A percentile compares a stretch with the other conserved stretches of the same genome.
phyloP scores from a whole-genome alignment of 2,888 invertebrate genomes.

The Trichopria drosophilae region DNA sequence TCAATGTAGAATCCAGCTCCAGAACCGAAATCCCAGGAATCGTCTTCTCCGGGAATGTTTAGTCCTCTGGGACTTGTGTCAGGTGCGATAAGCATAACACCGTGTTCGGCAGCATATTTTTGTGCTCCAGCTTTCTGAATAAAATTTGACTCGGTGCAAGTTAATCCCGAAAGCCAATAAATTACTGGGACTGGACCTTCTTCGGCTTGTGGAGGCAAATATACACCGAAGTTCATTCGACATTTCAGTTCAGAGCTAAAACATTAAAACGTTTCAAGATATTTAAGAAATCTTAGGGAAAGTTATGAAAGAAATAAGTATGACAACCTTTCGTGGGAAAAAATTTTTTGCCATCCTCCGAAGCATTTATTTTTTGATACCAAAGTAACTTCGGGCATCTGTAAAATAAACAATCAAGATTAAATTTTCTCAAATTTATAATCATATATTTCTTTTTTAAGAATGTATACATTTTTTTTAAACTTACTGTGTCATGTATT shows the following conservation, averaged over 20 bases:
- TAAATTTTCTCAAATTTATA: too few relatives aligned
- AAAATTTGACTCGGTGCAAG: slow-evolving; percentile 94
- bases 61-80: slow-evolving; percentile 95
- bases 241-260: slow-evolving; percentile 75
- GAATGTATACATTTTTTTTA: too few relatives aligned
- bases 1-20: slow-evolving; percentile 96
- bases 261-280: slow-evolving; percentile 8
- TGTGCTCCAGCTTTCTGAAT: slow-evolving; percentile 95
- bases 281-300: slow-evolving; percentile 3
- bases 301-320: slow-evolving; percentile 13
- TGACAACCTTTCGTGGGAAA: slow-evolving; percentile 72
- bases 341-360: slow-evolving; percentile 85
- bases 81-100: slow-evolving; percentile 86
- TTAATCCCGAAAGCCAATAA: slow-evolving; percentile 89
- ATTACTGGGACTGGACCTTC: slow-evolving; percentile 74
- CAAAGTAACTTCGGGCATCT: slow-evolving; percentile 65
- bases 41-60: slow-evolving; percentile 88
- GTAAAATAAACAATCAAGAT: too few relatives aligned
- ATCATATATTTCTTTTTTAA: too few relatives aligned
- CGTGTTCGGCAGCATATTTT: slow-evolving; percentile 81
- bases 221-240: slow-evolving; percentile 91
- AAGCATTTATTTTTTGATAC: slow-evolving; percentile 74
- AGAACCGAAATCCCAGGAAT: slow-evolving; percentile 91
- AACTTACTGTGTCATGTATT: too few relatives aligned
- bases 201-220: slow-evolving; percentile 77